A percentile compares a stretch with the other conserved stretches of the same genome.
Evolutionary conservation across 2,888 invertebrate species (phyloP).

Genomic region (Salpingus planirostris): DNA sequence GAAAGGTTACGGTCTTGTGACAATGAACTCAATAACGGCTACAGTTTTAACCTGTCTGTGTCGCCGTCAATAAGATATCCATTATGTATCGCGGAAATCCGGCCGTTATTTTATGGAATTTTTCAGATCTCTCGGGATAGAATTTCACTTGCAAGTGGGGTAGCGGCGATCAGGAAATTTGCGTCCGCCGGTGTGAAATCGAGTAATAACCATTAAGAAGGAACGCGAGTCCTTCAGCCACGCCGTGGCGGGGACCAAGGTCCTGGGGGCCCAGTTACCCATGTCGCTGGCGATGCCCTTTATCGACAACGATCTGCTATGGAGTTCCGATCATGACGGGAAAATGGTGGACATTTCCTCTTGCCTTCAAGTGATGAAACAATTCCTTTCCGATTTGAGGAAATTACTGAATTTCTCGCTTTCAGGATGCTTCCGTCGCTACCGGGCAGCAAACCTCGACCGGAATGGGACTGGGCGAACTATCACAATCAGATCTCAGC

Average conservation of each 20-base stretch:
- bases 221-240: constrained; percentile 33
- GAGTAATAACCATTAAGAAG: constrained; percentile 2
- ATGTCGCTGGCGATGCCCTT: constrained; percentile 83
- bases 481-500: constrained; percentile 63
- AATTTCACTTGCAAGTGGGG: constrained; percentile 9
- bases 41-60: too few relatives aligned
- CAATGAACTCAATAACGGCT: too few relatives aligned
- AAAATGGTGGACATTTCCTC: constrained; percentile 87
- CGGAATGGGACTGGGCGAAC: constrained; percentile 50
- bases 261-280: constrained; percentile 47
- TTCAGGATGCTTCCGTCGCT: constrained; percentile 56
- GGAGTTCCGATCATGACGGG: constrained; percentile 93
- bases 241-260: constrained; percentile 57
- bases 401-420: too few relatives aligned
- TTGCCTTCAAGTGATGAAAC: constrained; percentile 66
- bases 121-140: constrained; percentile 13
- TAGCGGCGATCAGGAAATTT: constrained; percentile 4
- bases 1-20: too few relatives aligned
- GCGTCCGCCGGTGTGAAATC: neutral
- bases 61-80: constrained; percentile 1
- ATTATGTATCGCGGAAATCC: neutral
- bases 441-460: constrained; percentile 44
- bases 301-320: constrained; percentile 89
- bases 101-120: too few relatives aligned
- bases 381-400: neutral